Conservation (phyloP, 2,113 vertebrate species). For the Microcebus tavaratra region DNA sequence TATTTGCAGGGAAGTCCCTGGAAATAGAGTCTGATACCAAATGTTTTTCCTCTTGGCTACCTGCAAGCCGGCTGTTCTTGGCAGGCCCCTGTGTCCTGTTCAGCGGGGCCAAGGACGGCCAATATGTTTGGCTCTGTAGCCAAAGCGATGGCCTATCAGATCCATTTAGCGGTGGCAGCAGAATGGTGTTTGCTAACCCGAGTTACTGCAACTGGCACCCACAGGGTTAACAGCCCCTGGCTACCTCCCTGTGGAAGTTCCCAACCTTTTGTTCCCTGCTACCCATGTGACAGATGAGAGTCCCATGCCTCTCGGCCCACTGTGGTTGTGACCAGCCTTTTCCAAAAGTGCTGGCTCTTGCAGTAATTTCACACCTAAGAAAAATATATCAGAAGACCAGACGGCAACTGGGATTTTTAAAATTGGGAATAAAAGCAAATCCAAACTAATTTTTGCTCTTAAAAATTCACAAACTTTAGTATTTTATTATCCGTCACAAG, state of each 20-base stretch:
- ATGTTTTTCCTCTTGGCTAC: not conserved
- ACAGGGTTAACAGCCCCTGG: not conserved
- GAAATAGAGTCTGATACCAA: not conserved
- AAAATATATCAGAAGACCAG: not conserved
- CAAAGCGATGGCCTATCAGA: not conserved
- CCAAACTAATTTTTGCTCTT: not conserved
- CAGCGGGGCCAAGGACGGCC: not conserved
- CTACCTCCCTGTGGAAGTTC: not conserved
- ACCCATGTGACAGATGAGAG: not conserved
- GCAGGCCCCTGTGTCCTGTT: not conserved
- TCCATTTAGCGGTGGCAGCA: not conserved
- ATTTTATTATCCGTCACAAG: not conserved
- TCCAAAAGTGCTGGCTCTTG: not conserved
- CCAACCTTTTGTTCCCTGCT: not conserved
- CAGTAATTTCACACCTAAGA: not conserved
- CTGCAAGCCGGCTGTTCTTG: constrained; percentile 30
- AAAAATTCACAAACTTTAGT: not conserved
- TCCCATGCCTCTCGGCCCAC: not conserved
- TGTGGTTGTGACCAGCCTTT: not conserved
- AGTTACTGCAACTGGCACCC: too few relatives aligned
- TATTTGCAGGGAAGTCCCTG: not conserved
- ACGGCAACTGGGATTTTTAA: not conserved
- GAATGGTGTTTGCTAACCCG: not conserved
- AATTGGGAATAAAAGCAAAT: not conserved
- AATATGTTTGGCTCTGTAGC: not conserved